These are phyloP conservation scores for Gallinago solitaria DNA, from an alignment of 2,797 vertebrate genomes.

Conservation along the genomic window DNA sequence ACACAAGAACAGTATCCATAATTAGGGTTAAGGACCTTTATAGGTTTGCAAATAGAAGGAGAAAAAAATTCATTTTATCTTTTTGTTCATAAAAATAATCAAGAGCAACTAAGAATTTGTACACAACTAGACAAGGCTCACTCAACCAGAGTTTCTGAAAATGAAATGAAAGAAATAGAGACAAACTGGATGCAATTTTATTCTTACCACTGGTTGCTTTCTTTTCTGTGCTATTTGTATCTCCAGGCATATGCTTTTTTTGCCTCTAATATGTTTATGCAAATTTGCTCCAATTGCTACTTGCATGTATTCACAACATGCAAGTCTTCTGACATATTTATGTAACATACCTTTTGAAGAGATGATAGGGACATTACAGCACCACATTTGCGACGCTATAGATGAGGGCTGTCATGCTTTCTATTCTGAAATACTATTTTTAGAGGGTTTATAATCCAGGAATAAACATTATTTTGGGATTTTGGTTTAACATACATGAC, in stretches of 20 bases:
- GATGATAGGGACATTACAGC: slow-evolving; percentile 25
- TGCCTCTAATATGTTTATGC: slow-evolving; percentile 35
- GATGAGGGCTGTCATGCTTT: slow-evolving; percentile 11
- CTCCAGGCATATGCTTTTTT: background rate
- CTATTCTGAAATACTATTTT: slow-evolving; percentile 7
- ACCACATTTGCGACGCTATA: background rate
- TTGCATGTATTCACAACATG: slow-evolving; percentile 49
- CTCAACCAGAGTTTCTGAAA: background rate
- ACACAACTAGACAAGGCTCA: background rate
- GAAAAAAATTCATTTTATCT: background rate
- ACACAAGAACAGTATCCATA: background rate
- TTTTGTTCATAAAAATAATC: background rate
- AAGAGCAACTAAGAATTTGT: background rate
- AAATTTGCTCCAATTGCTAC: slow-evolving; percentile 59
- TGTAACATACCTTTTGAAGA: slow-evolving; percentile 45
- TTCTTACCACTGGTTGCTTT: background rate
- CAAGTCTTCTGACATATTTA: slow-evolving; percentile 58
- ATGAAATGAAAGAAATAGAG: background rate
- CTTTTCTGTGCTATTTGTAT: background rate
- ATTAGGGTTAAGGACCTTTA: background rate
- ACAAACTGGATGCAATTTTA: background rate
- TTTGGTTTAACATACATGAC: background rate
- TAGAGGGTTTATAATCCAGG: background rate
- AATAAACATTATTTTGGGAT: slow-evolving; percentile 25
- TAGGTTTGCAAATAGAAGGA: background rate